Evolutionary conservation across 1,140 invertebrate genomes (phyloP), one percentile per base, ranked within the genome.

Genomic region (Trachymyrmex cornetzi): DNA sequence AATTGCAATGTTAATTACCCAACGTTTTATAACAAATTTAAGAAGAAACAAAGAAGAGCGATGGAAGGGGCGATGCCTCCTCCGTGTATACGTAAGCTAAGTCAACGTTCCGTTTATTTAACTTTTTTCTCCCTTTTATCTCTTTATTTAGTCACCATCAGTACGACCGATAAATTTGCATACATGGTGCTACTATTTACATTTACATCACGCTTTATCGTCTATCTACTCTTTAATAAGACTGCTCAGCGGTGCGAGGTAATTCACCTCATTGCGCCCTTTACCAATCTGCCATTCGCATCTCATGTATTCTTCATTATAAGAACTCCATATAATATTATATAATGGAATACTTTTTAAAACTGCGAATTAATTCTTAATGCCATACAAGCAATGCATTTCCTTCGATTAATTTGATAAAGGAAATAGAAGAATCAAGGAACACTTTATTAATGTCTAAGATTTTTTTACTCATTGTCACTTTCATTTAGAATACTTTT

Each of bases 311-410:
- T 91, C 53, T 80, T 85, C 72, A 81, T 88, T 48, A 64, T 80
- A 59, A 81, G 69, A 85, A 88, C 34, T 81, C 66, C 87, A 89
- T 75, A 38, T 77, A 72, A 82, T 57, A 44, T 44, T 44, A 7
- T 81, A 81, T 77, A 91, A 91, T 57, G 77, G 89, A 57, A 86
- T 86, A 92, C 89, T 88, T 92, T 92, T 87, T 61, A 88, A 69
- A 93, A 94, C 93, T 94, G 93, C 93, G 93, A 94, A 93, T 91
- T 91, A 87, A 90, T 91, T 92, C 87, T 90, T 85, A 93, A 92
- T 94, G 93, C 93, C 94, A 94, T 94, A 92, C 88, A 89, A 90
- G 75, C 80, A 86, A 93, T 87, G 86, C 91, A 91, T 92, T 92
- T 90, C 87, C 90, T 84, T 87, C 91, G 84, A 91, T 72, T 92